Evolutionary conservation across 1,140 invertebrate genomes (phyloP), one percentile per base, ranked within the genome.

Genomic region (Zaprionus camerounensis): DNA sequence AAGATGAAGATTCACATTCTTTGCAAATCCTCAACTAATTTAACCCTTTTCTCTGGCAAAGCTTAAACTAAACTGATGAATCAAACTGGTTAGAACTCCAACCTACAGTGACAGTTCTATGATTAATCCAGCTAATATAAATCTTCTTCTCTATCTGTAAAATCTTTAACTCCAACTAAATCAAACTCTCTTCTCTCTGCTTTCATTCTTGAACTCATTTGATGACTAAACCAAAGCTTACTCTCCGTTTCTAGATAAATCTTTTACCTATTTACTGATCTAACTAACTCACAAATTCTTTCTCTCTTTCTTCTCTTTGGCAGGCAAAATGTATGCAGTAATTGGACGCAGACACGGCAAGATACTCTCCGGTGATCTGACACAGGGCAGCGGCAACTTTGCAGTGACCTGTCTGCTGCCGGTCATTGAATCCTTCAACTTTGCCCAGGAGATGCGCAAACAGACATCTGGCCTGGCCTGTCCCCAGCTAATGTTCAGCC

Each of bases 341-440:
- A 95, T 99, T 77, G 96, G 96, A 4, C 96, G 96, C 72, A 94
- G 98, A 46, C 96, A 98, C 86, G 99, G 99, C 5, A 96, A 97
- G 55, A 95, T 99, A 5, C 91, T 99, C 2, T 95, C 96, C 36
- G 97, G 98, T 57, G 98, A 99, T 81, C 95, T 98, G 93, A 96
- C 96, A 64, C 96, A 98, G 86, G 97, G 97, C 55, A 96, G 96
- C 31, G 96, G 97, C 38, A 96, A 96, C 56, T 99, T 99, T 94
- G 95, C 96, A 59, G 97, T 99, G 3, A 95, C 95, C 55, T 98
- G 98, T 1, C 95, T 96, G 63, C 93, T 99, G 74, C 99, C 99
- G 0, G 98, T 99, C 26, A 96, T 98, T 11, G 99, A 99, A 93
- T 99, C 98, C 93, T 99, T 99, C 94, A 96, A 97, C 68, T 98